Evolutionary conservation across 2,113 vertebrate genomes (phyloP).

Genomic region (Myanophis thanlyinensis): DNA sequence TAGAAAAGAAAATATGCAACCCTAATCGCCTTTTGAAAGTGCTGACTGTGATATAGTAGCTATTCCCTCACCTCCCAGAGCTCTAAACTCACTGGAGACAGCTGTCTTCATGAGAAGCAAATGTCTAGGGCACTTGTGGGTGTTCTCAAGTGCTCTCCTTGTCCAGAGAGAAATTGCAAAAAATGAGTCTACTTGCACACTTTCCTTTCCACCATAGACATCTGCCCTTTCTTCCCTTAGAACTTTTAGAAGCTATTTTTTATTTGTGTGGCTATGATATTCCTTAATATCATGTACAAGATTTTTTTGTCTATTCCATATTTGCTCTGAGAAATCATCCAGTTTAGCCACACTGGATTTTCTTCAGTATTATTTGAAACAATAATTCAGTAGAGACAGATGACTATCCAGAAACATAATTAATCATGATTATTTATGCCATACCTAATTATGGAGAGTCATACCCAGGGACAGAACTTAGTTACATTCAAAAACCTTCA

Average conservation of each 20-base stretch:
- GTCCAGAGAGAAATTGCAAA: background rate
- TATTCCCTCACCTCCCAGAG: background rate
- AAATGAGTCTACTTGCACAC: background rate
- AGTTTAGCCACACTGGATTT: slow-evolving; percentile 34
- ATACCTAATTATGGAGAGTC: slow-evolving; percentile 61
- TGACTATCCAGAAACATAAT: slow-evolving; percentile 57
- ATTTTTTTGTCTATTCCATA: slow-evolving; percentile 6
- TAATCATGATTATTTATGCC: slow-evolving; percentile 60
- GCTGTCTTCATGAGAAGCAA: background rate
- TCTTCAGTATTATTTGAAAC: slow-evolving; percentile 45
- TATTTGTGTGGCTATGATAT: background rate
- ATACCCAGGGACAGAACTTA: slow-evolving; percentile 44
- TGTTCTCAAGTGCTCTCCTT: background rate
- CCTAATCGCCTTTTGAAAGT: background rate
- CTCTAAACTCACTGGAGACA: background rate
- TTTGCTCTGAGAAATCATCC: slow-evolving; percentile 47
- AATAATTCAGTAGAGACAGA: slow-evolving; percentile 57
- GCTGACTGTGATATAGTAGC: background rate
- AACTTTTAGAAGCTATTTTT: background rate
- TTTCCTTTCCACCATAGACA: background rate
- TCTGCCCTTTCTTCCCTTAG: background rate
- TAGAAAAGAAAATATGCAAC: background rate
- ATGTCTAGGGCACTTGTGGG: background rate
- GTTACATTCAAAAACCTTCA: slow-evolving; percentile 60
- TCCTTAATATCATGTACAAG: background rate